A percentile compares a stretch with the other conserved stretches of the same genome.
These are phyloP conservation scores for Synergus japonicus DNA, from an alignment of 2,888 invertebrate genomes.

Conservation along the genomic window DNA sequence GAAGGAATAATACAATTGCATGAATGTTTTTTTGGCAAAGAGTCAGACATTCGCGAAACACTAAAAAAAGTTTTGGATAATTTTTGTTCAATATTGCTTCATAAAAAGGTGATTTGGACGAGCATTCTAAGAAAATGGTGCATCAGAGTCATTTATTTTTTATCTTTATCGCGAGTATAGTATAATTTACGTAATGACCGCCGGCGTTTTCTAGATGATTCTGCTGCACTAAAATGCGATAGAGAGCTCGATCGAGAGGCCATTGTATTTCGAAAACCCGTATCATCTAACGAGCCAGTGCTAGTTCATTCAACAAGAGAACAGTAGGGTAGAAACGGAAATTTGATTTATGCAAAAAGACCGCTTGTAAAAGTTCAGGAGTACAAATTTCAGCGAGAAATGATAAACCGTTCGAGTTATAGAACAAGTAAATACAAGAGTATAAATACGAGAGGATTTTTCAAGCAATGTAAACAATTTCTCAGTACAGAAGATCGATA, in stretches of 20 bases:
- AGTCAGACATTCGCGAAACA: neutral
- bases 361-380: neutral
- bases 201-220: slow-evolving; percentile 22
- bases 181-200: slow-evolving; percentile 40
- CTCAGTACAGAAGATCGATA: slow-evolving; percentile 21
- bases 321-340: neutral
- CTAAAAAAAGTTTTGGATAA: neutral
- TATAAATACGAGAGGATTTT: slow-evolving; percentile 13
- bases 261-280: slow-evolving; percentile 28
- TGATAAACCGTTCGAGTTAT: slow-evolving; percentile 27
- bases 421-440: slow-evolving; percentile 18
- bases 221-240: slow-evolving; percentile 11
- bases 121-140: slow-evolving; percentile 1
- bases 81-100: slow-evolving; percentile 6
- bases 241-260: slow-evolving; percentile 16
- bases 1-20: neutral
- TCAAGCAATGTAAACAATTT: slow-evolving; percentile 31
- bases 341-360: neutral
- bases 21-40: neutral
- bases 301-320: slow-evolving; percentile 5
- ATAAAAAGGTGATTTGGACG: slow-evolving; percentile 12
- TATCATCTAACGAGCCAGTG: slow-evolving; percentile 10
- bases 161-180: slow-evolving; percentile 31
- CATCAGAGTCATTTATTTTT: slow-evolving; percentile 19
- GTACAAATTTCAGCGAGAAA: slow-evolving; percentile 19